Evolutionary conservation across 2,888 invertebrate genomes (phyloP).

Genomic region (Slavum lentiscoides): DNA sequence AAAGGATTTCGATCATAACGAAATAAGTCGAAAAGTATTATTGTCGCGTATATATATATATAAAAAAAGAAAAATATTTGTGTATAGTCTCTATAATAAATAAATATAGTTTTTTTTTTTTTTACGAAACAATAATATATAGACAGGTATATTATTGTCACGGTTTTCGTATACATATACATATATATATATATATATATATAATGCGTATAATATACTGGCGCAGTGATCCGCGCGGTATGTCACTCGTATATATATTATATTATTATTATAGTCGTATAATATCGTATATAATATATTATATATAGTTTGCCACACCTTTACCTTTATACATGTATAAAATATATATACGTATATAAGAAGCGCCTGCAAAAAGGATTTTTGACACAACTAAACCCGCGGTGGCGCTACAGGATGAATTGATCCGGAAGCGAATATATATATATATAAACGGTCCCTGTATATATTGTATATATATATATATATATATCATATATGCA

Average conservation of each 20-base stretch:
- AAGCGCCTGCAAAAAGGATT: slow-evolving; percentile 19
- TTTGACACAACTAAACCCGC: background rate
- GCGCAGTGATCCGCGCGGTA: background rate
- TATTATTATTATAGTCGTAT: no score
- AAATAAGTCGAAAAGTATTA: slow-evolving; percentile 27
- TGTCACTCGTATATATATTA: background rate
- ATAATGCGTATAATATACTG: background rate
- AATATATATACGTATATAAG: background rate
- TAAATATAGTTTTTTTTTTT: background rate
- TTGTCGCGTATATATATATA: background rate
- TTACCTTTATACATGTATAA: background rate
- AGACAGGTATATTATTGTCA: slow-evolving; percentile 7
- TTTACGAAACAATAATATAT: background rate
- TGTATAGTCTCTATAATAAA: no score
- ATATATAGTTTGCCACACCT: background rate
- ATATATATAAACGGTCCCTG: background rate
- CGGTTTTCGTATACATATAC: background rate
- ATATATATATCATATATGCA: no score
- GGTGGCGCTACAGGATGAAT: slow-evolving; percentile 5
- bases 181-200: no score
- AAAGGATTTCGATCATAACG: background rate
- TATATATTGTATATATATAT: no score
- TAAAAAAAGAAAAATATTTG: background rate
- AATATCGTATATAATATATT: no score
- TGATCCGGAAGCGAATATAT: slow-evolving; percentile 28